A percentile compares a stretch with the other conserved stretches of the same genome.
Evolutionary conservation across 2,113 vertebrate genomes (phyloP).

Genomic region (Chaetodon trifascialis): DNA sequence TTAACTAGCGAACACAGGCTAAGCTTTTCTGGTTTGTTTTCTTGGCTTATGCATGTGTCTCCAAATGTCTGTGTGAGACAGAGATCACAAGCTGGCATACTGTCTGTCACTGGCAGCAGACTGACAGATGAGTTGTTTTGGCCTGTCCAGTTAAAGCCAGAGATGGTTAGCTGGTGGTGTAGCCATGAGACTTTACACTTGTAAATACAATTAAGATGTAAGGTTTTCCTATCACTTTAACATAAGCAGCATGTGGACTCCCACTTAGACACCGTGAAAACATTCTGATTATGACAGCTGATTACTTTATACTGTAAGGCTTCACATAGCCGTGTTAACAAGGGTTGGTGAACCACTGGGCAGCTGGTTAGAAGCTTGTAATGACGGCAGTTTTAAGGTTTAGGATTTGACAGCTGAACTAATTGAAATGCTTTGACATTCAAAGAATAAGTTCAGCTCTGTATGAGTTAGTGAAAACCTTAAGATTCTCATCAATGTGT

Average conservation of each 20-base stretch:
- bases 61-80: conserved; percentile 2
- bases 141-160: background rate
- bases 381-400: conserved; percentile 1
- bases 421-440: background rate
- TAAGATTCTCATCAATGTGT: background rate
- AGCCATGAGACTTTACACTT: background rate
- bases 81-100: background rate
- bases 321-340: background rate
- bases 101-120: background rate
- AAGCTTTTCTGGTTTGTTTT: conserved; percentile 5
- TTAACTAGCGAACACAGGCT: background rate
- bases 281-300: background rate
- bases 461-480: background rate
- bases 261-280: background rate
- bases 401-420: background rate
- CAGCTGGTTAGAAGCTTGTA: background rate
- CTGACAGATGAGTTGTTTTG: background rate
- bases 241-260: background rate
- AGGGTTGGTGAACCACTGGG: background rate
- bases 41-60: background rate
- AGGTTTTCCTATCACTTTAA: background rate
- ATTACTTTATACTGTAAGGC: background rate
- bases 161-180: background rate
- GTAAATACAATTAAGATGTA: background rate
- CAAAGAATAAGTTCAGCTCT: background rate